Percentiles rank a stretch among this genome's conserved stretches.
These are phyloP conservation scores for Phymanthus crucifer DNA, from an alignment of 92 coral and sea anemone species.

Conservation along the genomic window DNA sequence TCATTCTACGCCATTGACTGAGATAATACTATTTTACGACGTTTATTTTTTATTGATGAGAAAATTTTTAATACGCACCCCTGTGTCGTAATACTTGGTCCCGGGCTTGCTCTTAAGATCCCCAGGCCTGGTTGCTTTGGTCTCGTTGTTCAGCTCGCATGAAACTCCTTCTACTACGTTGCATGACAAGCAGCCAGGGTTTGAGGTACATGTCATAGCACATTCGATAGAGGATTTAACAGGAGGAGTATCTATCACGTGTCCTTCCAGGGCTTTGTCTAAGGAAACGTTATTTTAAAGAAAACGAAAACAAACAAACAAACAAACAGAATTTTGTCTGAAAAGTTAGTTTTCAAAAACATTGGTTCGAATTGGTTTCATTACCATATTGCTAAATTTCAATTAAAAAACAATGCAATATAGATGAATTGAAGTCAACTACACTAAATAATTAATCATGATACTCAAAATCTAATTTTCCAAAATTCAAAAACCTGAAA, in stretches of 20 bases:
- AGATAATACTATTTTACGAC: neutral
- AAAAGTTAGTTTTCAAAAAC: neutral
- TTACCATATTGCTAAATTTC: too few species aligned
- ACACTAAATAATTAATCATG: too few species aligned
- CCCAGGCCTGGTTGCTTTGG: constrained; percentile 27
- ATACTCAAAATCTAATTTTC: too few species aligned
- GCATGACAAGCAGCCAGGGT: constrained; percentile 31
- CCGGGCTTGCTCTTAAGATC: constrained; percentile 26
- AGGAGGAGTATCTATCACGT: constrained; percentile 2
- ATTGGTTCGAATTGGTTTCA: too few species aligned
- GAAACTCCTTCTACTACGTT: constrained; percentile 11
- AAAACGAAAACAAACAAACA: neutral
- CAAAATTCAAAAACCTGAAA: too few species aligned
- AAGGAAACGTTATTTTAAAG: neutral
- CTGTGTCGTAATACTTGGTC: constrained; percentile 19
- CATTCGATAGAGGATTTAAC: constrained; percentile 22
- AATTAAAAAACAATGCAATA: too few species aligned
- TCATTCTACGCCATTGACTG: neutral
- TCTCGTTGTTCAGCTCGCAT: constrained; percentile 48
- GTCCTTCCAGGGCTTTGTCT: constrained; percentile 31
- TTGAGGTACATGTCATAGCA: constrained; percentile 17
- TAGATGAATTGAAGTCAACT: too few species aligned
- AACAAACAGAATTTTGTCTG: neutral
- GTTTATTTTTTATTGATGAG: neutral
- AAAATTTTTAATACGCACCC: constrained; percentile 19